These are phyloP conservation scores for Gymnocypris eckloni DNA, from an alignment of 2,797 vertebrate species.

Conservation along the genomic window DNA sequence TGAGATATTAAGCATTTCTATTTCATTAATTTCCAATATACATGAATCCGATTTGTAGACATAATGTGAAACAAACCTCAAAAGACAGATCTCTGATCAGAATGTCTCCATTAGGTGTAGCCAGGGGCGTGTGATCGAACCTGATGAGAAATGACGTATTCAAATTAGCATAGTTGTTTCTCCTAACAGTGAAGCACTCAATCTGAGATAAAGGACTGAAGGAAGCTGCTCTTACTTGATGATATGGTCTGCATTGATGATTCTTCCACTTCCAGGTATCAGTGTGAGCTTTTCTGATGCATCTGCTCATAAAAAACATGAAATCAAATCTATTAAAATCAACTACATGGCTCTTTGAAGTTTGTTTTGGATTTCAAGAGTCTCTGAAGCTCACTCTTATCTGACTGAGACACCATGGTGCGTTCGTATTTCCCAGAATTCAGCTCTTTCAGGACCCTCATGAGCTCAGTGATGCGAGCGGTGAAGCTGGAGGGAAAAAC, in stretches of 20 bases:
- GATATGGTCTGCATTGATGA: slow-evolving; percentile 89
- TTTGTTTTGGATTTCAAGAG: background rate
- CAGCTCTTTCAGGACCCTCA: slow-evolving; percentile 93
- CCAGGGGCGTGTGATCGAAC: slow-evolving; percentile 93
- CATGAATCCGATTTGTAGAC: slow-evolving; percentile 8
- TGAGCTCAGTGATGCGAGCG: slow-evolving; percentile 94
- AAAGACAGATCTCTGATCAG: slow-evolving; percentile 92
- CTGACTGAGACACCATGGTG: slow-evolving; percentile 90
- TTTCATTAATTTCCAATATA: background rate
- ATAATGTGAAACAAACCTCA: slow-evolving; percentile 80
- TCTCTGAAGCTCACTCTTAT: slow-evolving; percentile 78
- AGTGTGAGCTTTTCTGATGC: slow-evolving; percentile 73
- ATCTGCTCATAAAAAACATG: slow-evolving; percentile 72
- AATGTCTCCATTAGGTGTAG: slow-evolving; percentile 95
- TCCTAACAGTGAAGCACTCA: too few species aligned
- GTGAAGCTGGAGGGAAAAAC: slow-evolving; percentile 84
- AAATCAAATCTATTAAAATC: slow-evolving; percentile 5
- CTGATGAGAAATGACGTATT: slow-evolving; percentile 69
- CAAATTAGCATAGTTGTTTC: background rate
- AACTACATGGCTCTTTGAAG: background rate
- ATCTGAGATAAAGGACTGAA: background rate
- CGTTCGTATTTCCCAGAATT: slow-evolving; percentile 94
- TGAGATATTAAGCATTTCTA: background rate
- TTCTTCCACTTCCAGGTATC: slow-evolving; percentile 88
- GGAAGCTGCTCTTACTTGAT: slow-evolving; percentile 84